phyloP scores from a whole-genome alignment of 2,797 vertebrate species.

The Buphagus erythrorhynchus region DNA sequence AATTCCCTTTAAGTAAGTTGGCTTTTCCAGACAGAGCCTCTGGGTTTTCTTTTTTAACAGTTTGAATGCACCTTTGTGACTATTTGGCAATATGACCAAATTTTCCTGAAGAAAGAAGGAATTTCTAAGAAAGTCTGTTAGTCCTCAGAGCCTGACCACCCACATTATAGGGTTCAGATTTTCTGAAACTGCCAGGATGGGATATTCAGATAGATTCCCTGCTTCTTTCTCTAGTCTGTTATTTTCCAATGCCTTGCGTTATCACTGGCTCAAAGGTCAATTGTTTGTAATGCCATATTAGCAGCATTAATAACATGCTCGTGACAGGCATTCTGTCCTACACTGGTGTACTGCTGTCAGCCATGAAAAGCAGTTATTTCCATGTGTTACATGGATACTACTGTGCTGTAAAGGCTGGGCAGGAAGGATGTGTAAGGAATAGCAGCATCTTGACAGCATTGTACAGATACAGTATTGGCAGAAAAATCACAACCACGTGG shows the following conservation, averaged over 20 bases:
- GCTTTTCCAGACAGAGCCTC: background rate
- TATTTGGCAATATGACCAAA: background rate
- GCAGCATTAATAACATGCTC: background rate
- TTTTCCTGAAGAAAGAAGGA: background rate
- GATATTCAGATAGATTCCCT: background rate
- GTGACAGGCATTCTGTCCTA: background rate
- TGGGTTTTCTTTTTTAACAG: background rate
- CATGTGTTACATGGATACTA: background rate
- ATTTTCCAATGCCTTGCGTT: background rate
- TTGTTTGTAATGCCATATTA: background rate
- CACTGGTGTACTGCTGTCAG: background rate
- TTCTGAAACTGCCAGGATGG: background rate
- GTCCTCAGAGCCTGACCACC: background rate
- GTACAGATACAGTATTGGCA: background rate
- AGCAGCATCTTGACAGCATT: background rate
- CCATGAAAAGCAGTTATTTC: background rate
- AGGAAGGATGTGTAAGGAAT: background rate
- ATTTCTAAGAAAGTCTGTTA: background rate
- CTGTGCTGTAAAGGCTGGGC: background rate
- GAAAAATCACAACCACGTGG: accelerated
- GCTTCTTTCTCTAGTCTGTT: background rate
- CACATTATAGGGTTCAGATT: background rate
- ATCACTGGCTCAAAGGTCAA: background rate
- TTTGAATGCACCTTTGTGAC: background rate
- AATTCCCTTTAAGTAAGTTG: background rate